These are phyloP conservation scores for Lethrus apterus DNA, from an alignment of 1,140 invertebrate species.

Conservation along the genomic window DNA sequence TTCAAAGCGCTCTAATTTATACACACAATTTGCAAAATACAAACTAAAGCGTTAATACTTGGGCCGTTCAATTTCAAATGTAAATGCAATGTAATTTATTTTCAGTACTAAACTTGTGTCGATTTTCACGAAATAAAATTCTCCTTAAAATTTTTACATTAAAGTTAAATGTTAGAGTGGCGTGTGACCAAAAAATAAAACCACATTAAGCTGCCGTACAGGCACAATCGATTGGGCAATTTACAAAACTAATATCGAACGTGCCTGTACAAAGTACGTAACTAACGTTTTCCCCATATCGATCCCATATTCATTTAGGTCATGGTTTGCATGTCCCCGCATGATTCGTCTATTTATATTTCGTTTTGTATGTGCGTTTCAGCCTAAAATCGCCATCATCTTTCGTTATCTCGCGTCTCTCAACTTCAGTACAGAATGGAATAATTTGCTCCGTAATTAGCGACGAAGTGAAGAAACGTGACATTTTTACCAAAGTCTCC, in stretches of 20 bases:
- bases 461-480: constrained; percentile 3
- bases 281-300: constrained; percentile 8
- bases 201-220: not conserved
- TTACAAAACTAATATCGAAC: constrained; percentile 8
- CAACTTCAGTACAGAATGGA: constrained; percentile 4
- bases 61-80: too few species aligned
- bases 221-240: constrained; percentile 8
- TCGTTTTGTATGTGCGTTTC: not conserved
- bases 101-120: too few species aligned
- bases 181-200: too few species aligned
- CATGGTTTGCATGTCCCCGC: constrained; percentile 18
- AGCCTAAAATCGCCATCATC: not conserved
- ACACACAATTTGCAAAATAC: too few species aligned
- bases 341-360: constrained; percentile 13
- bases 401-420: not conserved
- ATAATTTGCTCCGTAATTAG: constrained; percentile 10
- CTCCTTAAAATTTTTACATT: too few species aligned
- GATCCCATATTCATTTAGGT: constrained; percentile 17
- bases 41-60: too few species aligned
- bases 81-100: too few species aligned
- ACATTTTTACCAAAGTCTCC: constrained; percentile 3
- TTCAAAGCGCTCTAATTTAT: too few species aligned
- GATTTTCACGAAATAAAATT: too few species aligned
- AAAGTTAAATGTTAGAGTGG: too few species aligned
- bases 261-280: constrained; percentile 9